phyloP scores from a whole-genome alignment of 2,113 vertebrate species.

The Illadopsis cleaveri region DNA sequence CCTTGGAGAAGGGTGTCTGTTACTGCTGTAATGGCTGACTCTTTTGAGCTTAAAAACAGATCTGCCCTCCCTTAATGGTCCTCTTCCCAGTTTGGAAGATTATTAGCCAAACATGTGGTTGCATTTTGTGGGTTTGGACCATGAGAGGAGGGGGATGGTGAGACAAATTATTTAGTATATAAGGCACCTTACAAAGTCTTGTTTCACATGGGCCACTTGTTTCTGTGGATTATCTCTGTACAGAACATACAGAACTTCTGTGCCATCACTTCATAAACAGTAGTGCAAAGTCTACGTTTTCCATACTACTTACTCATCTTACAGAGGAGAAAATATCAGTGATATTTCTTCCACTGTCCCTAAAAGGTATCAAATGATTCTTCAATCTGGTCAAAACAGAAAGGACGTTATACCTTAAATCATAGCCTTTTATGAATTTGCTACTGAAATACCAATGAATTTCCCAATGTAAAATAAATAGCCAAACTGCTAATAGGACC shows the following conservation, averaged over 20 bases:
- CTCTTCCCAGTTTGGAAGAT: background rate
- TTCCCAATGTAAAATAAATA: background rate
- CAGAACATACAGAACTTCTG: background rate
- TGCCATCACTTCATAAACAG: background rate
- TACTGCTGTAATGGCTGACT: background rate
- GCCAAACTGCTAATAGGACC: background rate
- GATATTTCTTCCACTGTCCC: background rate
- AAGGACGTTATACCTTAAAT: background rate
- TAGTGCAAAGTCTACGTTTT: background rate
- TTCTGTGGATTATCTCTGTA: background rate
- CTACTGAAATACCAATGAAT: background rate
- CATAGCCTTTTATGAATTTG: background rate
- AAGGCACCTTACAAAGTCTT: background rate
- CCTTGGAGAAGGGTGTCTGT: background rate
- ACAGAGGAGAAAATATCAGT: background rate
- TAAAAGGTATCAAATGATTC: background rate
- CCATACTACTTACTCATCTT: background rate
- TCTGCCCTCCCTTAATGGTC: background rate
- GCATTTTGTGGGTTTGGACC: slow-evolving; percentile 7
- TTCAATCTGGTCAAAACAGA: background rate
- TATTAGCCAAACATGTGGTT: background rate
- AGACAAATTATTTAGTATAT: background rate
- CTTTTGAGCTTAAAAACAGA: slow-evolving; percentile 10
- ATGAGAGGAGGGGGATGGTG: background rate
- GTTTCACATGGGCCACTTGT: background rate